Evolutionary conservation across 1,140 invertebrate genomes (phyloP), one percentile per base, ranked within the genome.

Genomic region (Drosophila santomea): DNA sequence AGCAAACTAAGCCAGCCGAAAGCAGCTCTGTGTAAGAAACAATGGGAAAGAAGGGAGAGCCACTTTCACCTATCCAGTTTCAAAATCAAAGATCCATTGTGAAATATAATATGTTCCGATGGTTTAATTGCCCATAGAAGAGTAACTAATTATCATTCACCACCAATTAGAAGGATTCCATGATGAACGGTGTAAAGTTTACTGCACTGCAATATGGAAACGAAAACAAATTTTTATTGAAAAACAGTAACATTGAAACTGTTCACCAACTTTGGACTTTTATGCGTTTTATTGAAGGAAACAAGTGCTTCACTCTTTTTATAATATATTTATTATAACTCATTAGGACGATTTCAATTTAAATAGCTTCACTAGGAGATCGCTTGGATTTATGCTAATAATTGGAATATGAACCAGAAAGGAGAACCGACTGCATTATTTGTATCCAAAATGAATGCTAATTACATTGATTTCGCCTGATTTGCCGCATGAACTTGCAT

Each of bases 391-490:
- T 66, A 66, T 52, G 38, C 20, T 15, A 41, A 58, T 71, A 39
- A 39, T 69, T 32, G 23, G 41, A 17, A 44, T 50, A 25, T 17
- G 52, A 39, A 69, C 56, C 64, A 52, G 48, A 52, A 8, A 51
- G 67, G 67, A 71, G 71, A 36, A 35, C n/a, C 64, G 57, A 54
- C 47, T 71, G 67, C 67, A 71, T 32, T 71, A 50, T 71, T 71
- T 28, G 36, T 48, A 48, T 28, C 66, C 39, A 57, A 51, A 76
- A 64, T 74, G 41, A 76, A 80, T 80, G 78, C 71, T 80, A 80
- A 71, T 80, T 75, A 80, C 59, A 35, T 23, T 57, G 44, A 72
- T 80, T 71, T 63, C 59, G 55, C 54, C 62, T 28, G 72, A 80
- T 80, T 80, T 64, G 59, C 7, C n/a, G 17, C 48, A 64, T 72